A percentile compares a stretch with the other conserved stretches of the same genome.
Conservation (phyloP, 2,888 invertebrate species). For the Auanema freiburgensis region DNA sequence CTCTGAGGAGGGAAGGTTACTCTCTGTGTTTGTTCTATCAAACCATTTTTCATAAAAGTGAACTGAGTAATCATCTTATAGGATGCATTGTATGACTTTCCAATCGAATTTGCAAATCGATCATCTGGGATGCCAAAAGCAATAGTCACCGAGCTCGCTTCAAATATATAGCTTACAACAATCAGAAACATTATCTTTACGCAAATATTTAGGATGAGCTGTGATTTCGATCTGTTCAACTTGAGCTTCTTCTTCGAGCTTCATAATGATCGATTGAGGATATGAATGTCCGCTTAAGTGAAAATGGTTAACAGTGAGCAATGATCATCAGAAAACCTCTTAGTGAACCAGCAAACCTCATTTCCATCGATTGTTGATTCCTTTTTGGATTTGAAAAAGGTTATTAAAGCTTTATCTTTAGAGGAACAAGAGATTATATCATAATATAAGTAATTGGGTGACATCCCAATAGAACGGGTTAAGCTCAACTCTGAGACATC, state of each 20-base stretch:
- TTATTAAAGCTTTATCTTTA: conserved; percentile 8
- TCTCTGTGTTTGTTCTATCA: conserved; percentile 6
- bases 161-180: conserved; percentile 7
- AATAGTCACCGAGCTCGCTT: conserved; percentile 35
- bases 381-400: neutral
- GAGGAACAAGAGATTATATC: conserved; percentile 10
- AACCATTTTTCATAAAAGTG: conserved; percentile 14
- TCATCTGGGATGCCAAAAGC: conserved; percentile 36
- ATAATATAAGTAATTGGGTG: neutral
- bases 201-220: conserved; percentile 28
- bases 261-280: conserved; percentile 33
- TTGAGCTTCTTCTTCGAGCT: conserved; percentile 26
- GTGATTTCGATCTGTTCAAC: conserved; percentile 30
- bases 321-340: conserved; percentile 3
- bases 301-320: neutral
- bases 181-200: conserved; percentile 11
- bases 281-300: conserved; percentile 29
- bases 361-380: neutral
- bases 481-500: neutral
- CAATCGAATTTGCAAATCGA: conserved; percentile 28
- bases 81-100: conserved; percentile 33
- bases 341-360: conserved; percentile 18
- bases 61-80: conserved; percentile 20
- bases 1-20: conserved; percentile 9
- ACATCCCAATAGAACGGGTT: too few relatives aligned